Base-by-base conservation (phyloP, 2,113 vertebrate species). In the Aphyosemion australe region DNA sequence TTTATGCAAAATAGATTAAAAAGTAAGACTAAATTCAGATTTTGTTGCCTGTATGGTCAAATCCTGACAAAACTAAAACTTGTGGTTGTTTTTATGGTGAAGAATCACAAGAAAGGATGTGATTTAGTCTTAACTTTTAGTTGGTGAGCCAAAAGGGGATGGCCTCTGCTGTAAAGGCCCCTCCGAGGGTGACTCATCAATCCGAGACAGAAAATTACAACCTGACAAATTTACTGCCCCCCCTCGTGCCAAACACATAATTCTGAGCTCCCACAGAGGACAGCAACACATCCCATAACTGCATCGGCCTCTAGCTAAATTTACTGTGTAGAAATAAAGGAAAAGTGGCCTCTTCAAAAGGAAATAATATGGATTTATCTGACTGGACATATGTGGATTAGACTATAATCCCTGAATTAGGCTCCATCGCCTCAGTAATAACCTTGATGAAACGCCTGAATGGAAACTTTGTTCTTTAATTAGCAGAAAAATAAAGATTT, bases 101-200 rank as follows among this genome's bases (percentile, higher is more conserved):
- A n/a, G n/a, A n/a, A n/a, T n/a, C n/a, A n/a, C n/a, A n/a, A 43
- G 59, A 53, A 46, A 57, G 37, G 49, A 6, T 16, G 72, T 88
- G 83, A 89, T 90, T 90, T 85, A 88, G 81, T 70, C 59, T n/a
- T n/a, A n/a, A n/a, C n/a, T n/a, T n/a, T n/a, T n/a, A n/a, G n/a
- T n/a, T n/a, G n/a, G n/a, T n/a, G n/a, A n/a, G n/a, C n/a, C n/a
- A n/a, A n/a, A n/a, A n/a, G n/a, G n/a, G n/a, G n/a, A 10, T 49
- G 67, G 74, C 64, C 47, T 75, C 53, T 69, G 64, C 69, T 58
- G 42, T 58, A 85, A 80, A 85, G 76, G 68, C 72, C 76, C 67
- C 84, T n/a, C 68, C 57, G 52, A 84, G 83, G 78, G 66, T 68
- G 50, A 55, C 42, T 67, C 71, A 51, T 89, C 82, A 87, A 89